These are phyloP conservation scores for Sminthurinus aureus DNA, from an alignment of 2,888 invertebrate genomes.

Conservation along the genomic window DNA sequence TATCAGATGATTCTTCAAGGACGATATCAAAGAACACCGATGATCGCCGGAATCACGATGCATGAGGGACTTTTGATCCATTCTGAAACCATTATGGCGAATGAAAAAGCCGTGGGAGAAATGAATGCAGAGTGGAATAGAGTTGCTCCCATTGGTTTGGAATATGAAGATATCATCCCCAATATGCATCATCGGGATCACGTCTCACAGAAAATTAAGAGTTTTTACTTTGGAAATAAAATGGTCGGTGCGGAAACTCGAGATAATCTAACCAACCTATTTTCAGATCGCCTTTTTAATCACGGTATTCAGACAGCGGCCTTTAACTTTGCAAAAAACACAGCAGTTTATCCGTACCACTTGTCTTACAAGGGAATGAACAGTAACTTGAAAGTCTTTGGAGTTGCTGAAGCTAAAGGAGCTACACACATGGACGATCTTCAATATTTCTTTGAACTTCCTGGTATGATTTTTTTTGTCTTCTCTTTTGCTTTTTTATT, in stretches of 20 bases:
- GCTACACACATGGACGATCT: slow-evolving; percentile 22
- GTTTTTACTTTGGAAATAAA: slow-evolving; percentile 37
- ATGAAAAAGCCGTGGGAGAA: slow-evolving; percentile 21
- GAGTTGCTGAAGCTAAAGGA: slow-evolving; percentile 26
- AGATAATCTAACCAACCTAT: slow-evolving; percentile 32
- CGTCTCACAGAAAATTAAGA: slow-evolving; percentile 34
- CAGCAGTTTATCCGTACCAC: slow-evolving; percentile 30
- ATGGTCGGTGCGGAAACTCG: slow-evolving; percentile 30
- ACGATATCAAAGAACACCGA: slow-evolving; percentile 24
- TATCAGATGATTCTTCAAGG: slow-evolving; percentile 26
- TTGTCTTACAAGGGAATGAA: slow-evolving; percentile 20
- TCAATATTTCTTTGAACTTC: slow-evolving; percentile 11
- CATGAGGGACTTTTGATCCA: slow-evolving; percentile 32
- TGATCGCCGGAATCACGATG: slow-evolving; percentile 30
- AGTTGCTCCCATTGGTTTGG: slow-evolving; percentile 9
- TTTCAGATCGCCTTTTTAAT: slow-evolving; percentile 26
- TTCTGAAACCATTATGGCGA: slow-evolving; percentile 25
- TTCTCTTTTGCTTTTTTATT: too few species aligned
- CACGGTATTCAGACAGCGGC: slow-evolving; percentile 38
- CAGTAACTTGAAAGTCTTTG: slow-evolving; percentile 25
- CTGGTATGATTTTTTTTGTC: neutral
- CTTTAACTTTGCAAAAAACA: slow-evolving; percentile 33
- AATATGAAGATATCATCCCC: slow-evolving; percentile 26
- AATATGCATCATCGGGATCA: slow-evolving; percentile 21
- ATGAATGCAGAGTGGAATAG: slow-evolving; percentile 28